Conservation (phyloP, 2,113 vertebrate species). For the Otus sunia region DNA sequence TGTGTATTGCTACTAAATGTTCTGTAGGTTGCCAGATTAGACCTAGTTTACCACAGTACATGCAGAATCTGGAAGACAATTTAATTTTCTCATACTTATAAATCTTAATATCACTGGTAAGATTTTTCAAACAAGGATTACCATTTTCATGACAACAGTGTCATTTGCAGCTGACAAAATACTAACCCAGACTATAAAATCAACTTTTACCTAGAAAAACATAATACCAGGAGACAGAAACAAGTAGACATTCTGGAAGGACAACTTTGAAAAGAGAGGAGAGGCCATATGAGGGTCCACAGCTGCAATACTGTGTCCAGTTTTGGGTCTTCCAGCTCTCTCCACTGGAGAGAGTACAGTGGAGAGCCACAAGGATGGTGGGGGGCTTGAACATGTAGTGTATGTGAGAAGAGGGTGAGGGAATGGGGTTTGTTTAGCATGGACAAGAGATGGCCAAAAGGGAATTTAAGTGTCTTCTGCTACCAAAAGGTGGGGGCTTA, state of each 20-base stretch:
- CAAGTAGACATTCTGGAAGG: not conserved
- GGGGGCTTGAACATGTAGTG: accelerated
- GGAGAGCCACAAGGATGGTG: not conserved
- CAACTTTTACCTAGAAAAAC: not conserved
- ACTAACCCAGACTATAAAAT: not conserved
- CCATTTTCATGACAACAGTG: not conserved
- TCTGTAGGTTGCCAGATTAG: not conserved
- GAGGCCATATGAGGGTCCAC: not conserved
- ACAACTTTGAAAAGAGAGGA: not conserved
- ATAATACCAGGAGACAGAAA: not conserved
- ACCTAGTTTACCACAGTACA: not conserved
- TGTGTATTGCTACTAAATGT: not conserved
- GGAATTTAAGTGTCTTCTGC: not conserved
- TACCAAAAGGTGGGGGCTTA: not conserved
- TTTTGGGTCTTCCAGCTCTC: not conserved
- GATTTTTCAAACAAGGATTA: not conserved
- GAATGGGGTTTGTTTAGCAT: not conserved
- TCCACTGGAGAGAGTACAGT: not conserved
- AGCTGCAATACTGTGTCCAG: not conserved
- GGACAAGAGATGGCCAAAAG: not conserved
- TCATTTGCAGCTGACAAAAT: not conserved
- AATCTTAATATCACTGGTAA: not conserved
- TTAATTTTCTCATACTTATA: not conserved
- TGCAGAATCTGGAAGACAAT: not conserved
- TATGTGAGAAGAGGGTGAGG: not conserved